Evolutionary conservation across 2,113 vertebrate species (phyloP).

Genomic region (Hemibagrus wyckioides): DNA sequence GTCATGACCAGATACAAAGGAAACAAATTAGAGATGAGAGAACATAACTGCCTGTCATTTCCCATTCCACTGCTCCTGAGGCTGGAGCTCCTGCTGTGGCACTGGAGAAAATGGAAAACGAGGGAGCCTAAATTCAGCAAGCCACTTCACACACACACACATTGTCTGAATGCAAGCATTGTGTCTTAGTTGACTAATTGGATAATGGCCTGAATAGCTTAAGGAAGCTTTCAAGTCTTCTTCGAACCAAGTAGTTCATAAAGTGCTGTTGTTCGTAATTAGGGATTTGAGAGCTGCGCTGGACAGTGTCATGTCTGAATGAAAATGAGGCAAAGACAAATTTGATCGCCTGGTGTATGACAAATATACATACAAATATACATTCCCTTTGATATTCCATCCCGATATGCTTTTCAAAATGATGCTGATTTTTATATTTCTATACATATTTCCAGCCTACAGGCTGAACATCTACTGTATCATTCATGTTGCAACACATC

Average conservation of each 20-base stretch:
- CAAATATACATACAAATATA: not conserved
- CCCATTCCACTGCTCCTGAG: conserved; percentile 28
- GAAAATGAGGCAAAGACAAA: not conserved
- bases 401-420: not conserved
- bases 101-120: conserved; percentile 16
- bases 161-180: conserved; percentile 28
- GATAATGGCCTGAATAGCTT: conserved; percentile 45
- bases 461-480: not conserved
- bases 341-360: not conserved
- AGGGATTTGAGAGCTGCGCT: not conserved
- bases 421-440: not conserved
- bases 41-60: conserved; percentile 43
- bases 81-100: conserved; percentile 28
- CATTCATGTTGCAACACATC: not conserved
- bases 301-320: not conserved
- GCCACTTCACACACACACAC: not conserved
- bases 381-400: not conserved
- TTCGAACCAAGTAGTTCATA: conserved; percentile 10
- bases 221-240: conserved; percentile 32
- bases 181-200: conserved; percentile 33
- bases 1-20: conserved; percentile 34
- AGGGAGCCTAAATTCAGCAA: conserved; percentile 27
- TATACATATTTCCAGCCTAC: not conserved
- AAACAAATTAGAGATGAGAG: conserved; percentile 46
- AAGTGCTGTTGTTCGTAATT: conserved; percentile 9